These are phyloP conservation scores for Lysandra coridon DNA, from an alignment of 2,888 invertebrate species.

Conservation along the genomic window DNA sequence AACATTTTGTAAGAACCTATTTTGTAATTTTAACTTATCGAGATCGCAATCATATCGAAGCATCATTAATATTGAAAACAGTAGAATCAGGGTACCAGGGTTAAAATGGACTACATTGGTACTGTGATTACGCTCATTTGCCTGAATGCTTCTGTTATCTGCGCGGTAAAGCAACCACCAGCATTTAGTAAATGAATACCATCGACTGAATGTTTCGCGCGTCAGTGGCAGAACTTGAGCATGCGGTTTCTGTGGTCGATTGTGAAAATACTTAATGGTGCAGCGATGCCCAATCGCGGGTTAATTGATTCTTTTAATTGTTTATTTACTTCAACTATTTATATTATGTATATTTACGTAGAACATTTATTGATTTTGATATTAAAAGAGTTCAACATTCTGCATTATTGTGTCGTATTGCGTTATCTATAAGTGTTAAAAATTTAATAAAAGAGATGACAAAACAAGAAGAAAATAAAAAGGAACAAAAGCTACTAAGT, in stretches of 20 bases:
- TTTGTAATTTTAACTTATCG: not conserved
- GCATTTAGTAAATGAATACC: slow-evolving; percentile 30
- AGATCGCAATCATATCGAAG: not conserved
- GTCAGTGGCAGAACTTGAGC: slow-evolving; percentile 12
- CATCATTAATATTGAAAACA: not conserved
- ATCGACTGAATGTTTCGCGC: slow-evolving; percentile 7
- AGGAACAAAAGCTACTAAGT: slow-evolving; percentile 16
- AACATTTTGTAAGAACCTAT: not conserved
- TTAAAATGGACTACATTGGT: not conserved
- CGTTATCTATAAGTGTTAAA: too few relatives aligned
- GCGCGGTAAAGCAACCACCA: not conserved
- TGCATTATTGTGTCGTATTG: too few relatives aligned
- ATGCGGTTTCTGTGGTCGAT: slow-evolving; percentile 18
- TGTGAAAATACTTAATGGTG: slow-evolving; percentile 30
- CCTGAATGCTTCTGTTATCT: slow-evolving; percentile 1
- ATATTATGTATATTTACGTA: not conserved
- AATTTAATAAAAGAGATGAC: not conserved
- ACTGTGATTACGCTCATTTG: not conserved
- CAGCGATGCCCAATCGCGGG: not conserved
- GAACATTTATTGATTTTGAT: not conserved
- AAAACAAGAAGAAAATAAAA: not conserved
- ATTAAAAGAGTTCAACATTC: not conserved
- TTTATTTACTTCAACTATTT: not conserved
- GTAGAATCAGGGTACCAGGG: not conserved
- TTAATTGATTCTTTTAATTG: slow-evolving; percentile 5